These are phyloP conservation scores for Mastigias papua DNA, from an alignment of 30 jellyfish, hydroid and myxozoan genomes.

Conservation along the genomic window DNA sequence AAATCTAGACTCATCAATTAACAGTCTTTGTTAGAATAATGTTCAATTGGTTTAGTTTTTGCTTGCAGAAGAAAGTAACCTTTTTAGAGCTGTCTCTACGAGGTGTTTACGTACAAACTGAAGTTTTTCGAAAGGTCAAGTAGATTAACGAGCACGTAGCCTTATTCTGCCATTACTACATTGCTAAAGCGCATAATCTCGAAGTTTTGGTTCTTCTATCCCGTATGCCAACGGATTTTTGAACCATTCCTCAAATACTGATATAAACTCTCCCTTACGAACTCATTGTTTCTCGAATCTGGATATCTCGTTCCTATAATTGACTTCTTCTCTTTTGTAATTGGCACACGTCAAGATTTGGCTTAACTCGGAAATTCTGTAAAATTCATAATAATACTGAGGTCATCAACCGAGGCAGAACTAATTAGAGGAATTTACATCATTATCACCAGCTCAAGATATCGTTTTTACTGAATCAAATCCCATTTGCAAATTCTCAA, in stretches of 20 bases:
- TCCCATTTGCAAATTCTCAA: background rate
- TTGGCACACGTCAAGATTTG: background rate
- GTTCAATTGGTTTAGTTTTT: no score
- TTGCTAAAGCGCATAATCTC: background rate
- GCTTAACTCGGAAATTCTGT: background rate
- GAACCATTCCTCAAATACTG: background rate
- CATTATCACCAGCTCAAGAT: background rate
- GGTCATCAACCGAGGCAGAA: background rate
- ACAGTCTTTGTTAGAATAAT: no score
- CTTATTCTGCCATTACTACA: background rate
- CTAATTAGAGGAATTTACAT: background rate
- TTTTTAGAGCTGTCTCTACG: no score
- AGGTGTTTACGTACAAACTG: no score
- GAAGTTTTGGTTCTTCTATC: background rate
- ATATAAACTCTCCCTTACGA: background rate
- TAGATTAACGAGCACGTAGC: background rate
- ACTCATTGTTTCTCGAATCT: background rate
- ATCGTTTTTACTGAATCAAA: background rate
- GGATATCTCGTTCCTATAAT: background rate
- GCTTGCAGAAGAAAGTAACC: no score
- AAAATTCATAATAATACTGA: background rate
- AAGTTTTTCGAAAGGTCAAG: background rate
- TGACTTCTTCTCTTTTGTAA: background rate
- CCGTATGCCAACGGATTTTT: background rate
- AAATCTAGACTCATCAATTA: no score